phyloP scores from a whole-genome alignment of 2,113 vertebrate genomes.

The Trematocara zebra region DNA sequence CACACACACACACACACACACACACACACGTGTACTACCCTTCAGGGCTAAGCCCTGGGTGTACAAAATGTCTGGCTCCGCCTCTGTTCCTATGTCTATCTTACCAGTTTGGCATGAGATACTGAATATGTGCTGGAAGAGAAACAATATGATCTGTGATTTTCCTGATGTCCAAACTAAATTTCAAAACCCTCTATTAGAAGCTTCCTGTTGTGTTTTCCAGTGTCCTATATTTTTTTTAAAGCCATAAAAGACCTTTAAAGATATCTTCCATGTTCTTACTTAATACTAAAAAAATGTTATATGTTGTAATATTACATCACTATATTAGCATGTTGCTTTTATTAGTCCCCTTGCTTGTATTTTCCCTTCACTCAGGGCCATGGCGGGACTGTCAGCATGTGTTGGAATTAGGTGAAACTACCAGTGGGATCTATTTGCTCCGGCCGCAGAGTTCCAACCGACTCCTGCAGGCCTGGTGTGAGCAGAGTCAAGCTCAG shows the following conservation, averaged over 20 bases:
- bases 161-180: neutral
- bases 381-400: constrained; percentile 84
- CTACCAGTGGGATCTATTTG: constrained; percentile 79
- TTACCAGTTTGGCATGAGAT: constrained; percentile 13
- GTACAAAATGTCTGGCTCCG: too few species aligned
- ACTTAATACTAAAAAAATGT: neutral
- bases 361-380: constrained; percentile 58
- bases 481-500: constrained; percentile 76
- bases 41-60: too few species aligned
- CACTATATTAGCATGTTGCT: neutral
- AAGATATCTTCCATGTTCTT: neutral
- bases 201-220: neutral
- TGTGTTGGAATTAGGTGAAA: constrained; percentile 70
- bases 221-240: neutral
- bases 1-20: too few species aligned
- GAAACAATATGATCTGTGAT: constrained; percentile 34
- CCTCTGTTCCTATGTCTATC: neutral
- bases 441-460: constrained; percentile 71
- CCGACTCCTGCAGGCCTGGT: constrained; percentile 80
- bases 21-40: too few species aligned
- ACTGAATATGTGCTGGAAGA: constrained; percentile 7
- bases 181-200: neutral
- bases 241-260: neutral
- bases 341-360: neutral
- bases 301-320: neutral